These are phyloP conservation scores for Empidonax traillii DNA, from an alignment of 2,113 vertebrate species.

Conservation along the genomic window DNA sequence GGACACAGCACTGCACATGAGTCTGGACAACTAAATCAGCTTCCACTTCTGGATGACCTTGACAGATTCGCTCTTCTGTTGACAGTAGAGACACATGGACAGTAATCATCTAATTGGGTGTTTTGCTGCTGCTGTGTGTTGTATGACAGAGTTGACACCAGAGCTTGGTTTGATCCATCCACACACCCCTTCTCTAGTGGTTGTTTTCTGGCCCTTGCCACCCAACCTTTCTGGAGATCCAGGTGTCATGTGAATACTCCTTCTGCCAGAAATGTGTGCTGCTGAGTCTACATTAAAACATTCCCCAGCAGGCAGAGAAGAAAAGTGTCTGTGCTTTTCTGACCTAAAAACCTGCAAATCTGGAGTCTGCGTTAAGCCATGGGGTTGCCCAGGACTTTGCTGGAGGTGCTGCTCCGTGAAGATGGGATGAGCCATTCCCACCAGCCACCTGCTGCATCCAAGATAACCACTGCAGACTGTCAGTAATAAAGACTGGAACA, in stretches of 20 bases:
- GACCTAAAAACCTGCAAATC: not conserved
- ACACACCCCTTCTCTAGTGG: not conserved
- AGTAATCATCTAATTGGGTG: not conserved
- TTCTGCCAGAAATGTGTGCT: not conserved
- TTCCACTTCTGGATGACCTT: not conserved
- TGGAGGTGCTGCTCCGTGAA: not conserved
- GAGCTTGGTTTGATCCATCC: not conserved
- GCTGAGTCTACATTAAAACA: not conserved
- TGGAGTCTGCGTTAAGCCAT: rapidly evolving
- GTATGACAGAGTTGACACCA: not conserved
- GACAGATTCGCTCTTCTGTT: not conserved
- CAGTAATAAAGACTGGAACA: not conserved
- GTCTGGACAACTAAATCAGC: not conserved
- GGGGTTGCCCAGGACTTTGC: not conserved
- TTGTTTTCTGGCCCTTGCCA: not conserved
- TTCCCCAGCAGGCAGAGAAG: not conserved
- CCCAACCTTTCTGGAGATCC: not conserved
- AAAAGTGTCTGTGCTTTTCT: not conserved
- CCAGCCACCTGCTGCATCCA: not conserved
- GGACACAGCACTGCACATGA: not conserved
- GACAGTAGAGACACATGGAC: not conserved
- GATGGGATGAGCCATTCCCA: not conserved
- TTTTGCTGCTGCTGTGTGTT: not conserved
- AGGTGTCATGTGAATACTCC: not conserved
- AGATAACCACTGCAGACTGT: not conserved